Base-by-base conservation (phyloP, 2,888 invertebrate genomes). In the Zeuzera pyrina region DNA sequence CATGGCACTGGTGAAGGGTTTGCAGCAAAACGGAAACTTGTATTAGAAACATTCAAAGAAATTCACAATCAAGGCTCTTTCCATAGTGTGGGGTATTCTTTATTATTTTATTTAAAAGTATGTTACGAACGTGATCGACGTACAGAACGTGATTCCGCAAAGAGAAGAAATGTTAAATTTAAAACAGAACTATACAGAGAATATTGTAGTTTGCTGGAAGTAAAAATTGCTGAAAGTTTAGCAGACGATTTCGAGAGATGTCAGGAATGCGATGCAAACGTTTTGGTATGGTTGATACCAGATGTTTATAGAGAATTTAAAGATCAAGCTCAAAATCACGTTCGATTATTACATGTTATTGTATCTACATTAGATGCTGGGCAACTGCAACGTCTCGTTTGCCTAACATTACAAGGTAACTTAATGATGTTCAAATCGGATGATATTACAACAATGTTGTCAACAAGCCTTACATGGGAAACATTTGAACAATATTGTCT, bases 401-500 rank as follows among this genome's bases (percentile, higher is more conserved):
- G 95, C 70, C 89, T 93, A 59, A 93, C 97, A 42, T 86, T 97
- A 52, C 95, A 96, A 76, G 95, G 95, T 32, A 93, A 92, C 54
- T 71, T 94, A 38, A 89, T 89, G 57, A 92, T 94, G 88, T 90
- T 94, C 48, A 92, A 92, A 61, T 87, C 87, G 23, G 93, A 94
- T 48, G 91, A 90, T 34, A 86, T 94, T 26, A 88, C 89, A 35
- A 84, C 88, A 24, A 86, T 94, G 67, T 71, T 94, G 48, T 91
- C 91, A 38, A 90, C 92, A 25, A 97, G 95, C 56, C 84, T 98
- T 34, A 88, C 89, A 35, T 99, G 98, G 95, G 98, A 98, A 76
- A 97, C 97, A 2, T 94, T 97, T 52, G 98, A 98, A 70, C 98
- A 99, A 72, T 92, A 94, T 65, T 97, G 96, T 68, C 87, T 98